Base-by-base conservation (phyloP, 2,888 invertebrate genomes). In the Acanthopleura granulata region DNA sequence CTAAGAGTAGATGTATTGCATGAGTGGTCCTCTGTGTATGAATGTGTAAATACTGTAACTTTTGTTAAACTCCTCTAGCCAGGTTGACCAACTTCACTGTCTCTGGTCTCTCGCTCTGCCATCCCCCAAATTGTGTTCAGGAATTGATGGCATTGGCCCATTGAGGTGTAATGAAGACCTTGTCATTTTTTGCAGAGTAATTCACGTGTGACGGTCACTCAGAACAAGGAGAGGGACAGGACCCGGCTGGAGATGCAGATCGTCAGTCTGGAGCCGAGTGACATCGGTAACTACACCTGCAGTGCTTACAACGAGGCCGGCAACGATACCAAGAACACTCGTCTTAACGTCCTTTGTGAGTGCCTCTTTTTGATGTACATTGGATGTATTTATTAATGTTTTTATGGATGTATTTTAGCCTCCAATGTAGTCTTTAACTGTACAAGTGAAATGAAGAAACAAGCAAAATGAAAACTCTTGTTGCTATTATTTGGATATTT, bases 261-360 rank as follows among this genome's bases (percentile, higher is more conserved):
- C 49, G 76, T 75, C 0, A 73, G 78, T 15, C 74, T 84, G n/a
- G 74, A 76, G 29, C 79, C 82, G 0, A 74, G 74, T 4, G 83
- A 86, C 76, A 80, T 80, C 12, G 76, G 77, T 49, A 81, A 83
- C 62, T 87, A 87, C 80, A 83, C 84, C 1, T 87, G 86, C 74
- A 78, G 72, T 25, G 85, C 84, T 3, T 72, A 72, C 49, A 87
- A 87, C 76, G 69, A 62, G 9, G 85, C 79, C n/a, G 87, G 85
- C 1, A 78, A 72, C 6, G 77, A 80, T 62, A 72, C 77, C 15
- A 73, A 75, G 61, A 83, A 80, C n/a, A 83, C 81, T 12, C 75
- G 81, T 9, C 76, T 87, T 29, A 79, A 78, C 12, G 85, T 87
- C 12, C 74, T 81, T n/a, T 86, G 86, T 86, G 72, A 81, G 85